phyloP scores from a whole-genome alignment of 2,797 vertebrate genomes.

The Arrhamphus sclerolepis region DNA sequence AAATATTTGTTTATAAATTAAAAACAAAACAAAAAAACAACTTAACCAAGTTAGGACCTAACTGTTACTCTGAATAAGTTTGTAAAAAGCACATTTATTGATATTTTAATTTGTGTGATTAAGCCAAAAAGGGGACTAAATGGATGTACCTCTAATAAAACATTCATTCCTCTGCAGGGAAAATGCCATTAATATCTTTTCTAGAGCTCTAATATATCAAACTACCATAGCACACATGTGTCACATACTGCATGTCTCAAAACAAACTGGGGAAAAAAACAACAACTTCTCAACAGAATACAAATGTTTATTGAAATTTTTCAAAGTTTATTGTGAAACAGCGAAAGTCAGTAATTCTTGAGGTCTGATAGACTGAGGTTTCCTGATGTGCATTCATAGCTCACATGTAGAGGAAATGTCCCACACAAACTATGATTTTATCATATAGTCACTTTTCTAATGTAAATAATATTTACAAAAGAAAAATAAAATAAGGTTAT shows the following conservation, averaged over 20 bases:
- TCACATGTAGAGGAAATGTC: conserved; percentile 9
- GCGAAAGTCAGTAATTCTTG: conserved; percentile 51
- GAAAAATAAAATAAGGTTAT: too few relatives aligned
- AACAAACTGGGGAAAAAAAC: too few relatives aligned
- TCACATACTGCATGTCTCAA: conserved; percentile 41
- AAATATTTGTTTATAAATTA: too few relatives aligned
- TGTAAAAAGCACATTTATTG: too few relatives aligned
- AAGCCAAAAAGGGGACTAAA: too few relatives aligned
- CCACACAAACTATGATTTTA: not conserved
- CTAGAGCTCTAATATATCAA: not conserved
- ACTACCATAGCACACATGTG: conserved; percentile 2
- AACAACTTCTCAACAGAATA: conserved; percentile 65
- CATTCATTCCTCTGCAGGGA: too few relatives aligned
- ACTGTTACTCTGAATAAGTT: too few relatives aligned
- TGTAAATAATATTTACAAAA: not conserved
- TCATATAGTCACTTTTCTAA: not conserved
- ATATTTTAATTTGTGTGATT: too few relatives aligned
- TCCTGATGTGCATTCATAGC: conserved; percentile 34
- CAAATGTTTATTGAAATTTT: conserved; percentile 73
- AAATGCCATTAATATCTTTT: too few relatives aligned
- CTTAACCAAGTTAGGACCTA: too few relatives aligned
- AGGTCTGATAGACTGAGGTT: conserved; percentile 34
- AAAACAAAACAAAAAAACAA: too few relatives aligned
- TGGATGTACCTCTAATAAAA: too few relatives aligned
- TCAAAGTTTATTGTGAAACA: conserved; percentile 59